Evolutionary conservation across 1,140 invertebrate species (phyloP).

Genomic region (Pachypeltis micranthus): DNA sequence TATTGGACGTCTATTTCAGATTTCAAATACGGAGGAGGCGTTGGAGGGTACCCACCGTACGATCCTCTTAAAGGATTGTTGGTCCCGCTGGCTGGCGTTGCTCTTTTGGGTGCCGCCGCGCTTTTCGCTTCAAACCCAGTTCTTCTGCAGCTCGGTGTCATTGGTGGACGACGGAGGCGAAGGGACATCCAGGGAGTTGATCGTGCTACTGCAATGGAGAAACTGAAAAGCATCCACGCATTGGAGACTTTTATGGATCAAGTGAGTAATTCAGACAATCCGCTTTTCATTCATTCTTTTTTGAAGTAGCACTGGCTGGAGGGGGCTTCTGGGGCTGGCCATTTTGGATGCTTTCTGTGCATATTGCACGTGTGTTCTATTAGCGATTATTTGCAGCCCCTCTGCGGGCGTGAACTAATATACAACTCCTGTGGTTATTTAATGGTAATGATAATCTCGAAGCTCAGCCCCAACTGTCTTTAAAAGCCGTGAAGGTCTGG

Average conservation of each 20-base stretch:
- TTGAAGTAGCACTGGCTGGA: too few species aligned
- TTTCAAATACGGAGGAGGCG: background rate
- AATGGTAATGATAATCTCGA: too few species aligned
- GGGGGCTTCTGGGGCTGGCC: too few species aligned
- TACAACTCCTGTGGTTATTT: background rate
- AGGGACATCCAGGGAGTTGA: conserved; percentile 20
- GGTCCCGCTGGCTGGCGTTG: conserved; percentile 60
- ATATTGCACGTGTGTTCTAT: too few species aligned
- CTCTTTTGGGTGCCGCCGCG: conserved; percentile 62
- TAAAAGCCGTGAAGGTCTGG: too few species aligned
- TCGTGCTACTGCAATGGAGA: background rate
- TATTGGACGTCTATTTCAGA: too few species aligned
- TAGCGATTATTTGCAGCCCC: background rate
- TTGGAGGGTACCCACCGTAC: conserved; percentile 2
- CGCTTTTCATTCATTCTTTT: too few species aligned
- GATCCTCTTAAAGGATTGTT: conserved; percentile 37
- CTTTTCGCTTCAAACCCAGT: conserved; percentile 63
- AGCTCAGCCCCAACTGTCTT: too few species aligned
- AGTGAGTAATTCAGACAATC: too few species aligned
- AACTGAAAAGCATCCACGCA: conserved; percentile 14
- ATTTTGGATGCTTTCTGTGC: too few species aligned
- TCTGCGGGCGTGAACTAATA: background rate
- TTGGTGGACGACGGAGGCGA: conserved; percentile 37
- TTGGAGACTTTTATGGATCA: conserved; percentile 23
- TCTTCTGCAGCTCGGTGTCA: conserved; percentile 57